Base-by-base conservation (phyloP, 2,113 vertebrate genomes). In the Leuciscus idus region DNA sequence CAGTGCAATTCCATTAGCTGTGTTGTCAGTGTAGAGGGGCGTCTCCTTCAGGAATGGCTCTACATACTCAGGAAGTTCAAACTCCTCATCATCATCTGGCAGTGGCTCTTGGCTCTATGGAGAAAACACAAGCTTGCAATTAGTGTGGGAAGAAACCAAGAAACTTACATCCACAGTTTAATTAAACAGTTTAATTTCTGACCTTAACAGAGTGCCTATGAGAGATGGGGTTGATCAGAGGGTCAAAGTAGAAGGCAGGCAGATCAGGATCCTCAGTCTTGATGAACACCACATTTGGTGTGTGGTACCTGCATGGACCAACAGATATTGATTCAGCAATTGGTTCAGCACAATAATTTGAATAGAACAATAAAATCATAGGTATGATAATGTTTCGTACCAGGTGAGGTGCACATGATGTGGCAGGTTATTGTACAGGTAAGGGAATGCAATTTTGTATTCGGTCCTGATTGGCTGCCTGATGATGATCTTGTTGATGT, bases 401-500 rank as follows among this genome's bases (percentile, higher is more conserved):
- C 98, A 99, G 82, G 98, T 99, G 48, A 99, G 97, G 87, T 99
- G 98, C n/a, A 99, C 98, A 0, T 99, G 97, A 87, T 99, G 98
- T 0, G 98, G 98, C 68, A 99, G 94, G 90, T 99, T 99, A 93
- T 99, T 99, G 94, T 99, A 99, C 87, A 99, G 88, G 90, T 99
- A 99, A 0, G 98, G 98, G 82, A 99, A 99, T 36, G 98, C 98
- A 0, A 99, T 99, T 94, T 99, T 99, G 92, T 99, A 99, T 90
- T 99, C 98, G 0, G 98, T 99, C 88, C 98, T 96, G 90, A 99
- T 99, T 0, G 98, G 98, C 93, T 99, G 98, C 55, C 98, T 94
- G 87, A 99, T 99, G 92, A 99, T 99, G 88, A 99, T 99, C 89
- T 99, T 99, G 93, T 99, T 99, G 93, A 99, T 99, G 92, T 99